These are phyloP conservation scores for Philaenus spumarius DNA, from an alignment of 1,140 invertebrate species.

Conservation along the genomic window DNA sequence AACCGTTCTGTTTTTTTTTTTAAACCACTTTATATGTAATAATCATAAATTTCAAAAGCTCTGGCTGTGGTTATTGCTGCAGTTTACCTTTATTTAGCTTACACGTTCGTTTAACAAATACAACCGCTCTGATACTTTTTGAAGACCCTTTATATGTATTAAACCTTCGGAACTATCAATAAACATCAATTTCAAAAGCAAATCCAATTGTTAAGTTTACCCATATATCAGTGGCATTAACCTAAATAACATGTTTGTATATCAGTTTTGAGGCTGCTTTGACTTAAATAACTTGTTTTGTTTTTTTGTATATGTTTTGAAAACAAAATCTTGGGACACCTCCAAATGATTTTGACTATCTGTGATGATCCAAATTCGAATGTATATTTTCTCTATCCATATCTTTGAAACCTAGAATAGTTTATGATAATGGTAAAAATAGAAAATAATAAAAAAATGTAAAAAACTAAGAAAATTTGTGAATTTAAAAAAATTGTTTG, in stretches of 20 bases:
- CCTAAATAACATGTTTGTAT: neutral
- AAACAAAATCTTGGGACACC: conserved; percentile 25
- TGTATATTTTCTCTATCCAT: conserved; percentile 32
- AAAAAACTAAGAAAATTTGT: conserved; percentile 13
- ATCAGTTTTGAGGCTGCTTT: conserved; percentile 7
- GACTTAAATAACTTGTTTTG: neutral
- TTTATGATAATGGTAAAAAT: conserved; percentile 12
- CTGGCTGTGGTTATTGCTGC: too few relatives aligned
- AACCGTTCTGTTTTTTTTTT: too few relatives aligned
- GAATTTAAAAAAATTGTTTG: conserved; percentile 14
- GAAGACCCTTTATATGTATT: too few relatives aligned
- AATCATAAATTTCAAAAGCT: too few relatives aligned
- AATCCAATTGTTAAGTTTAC: neutral
- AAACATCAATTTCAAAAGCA: too few relatives aligned
- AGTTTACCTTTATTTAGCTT: too few relatives aligned
- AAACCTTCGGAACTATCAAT: too few relatives aligned
- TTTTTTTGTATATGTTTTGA: neutral
- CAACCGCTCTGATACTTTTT: too few relatives aligned
- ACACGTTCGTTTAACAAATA: too few relatives aligned
- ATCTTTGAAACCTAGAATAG: conserved; percentile 21
- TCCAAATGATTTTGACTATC: conserved; percentile 28
- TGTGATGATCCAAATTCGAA: conserved; percentile 32
- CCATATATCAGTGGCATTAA: neutral
- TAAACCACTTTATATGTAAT: too few relatives aligned
- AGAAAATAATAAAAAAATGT: neutral